phyloP scores from a whole-genome alignment of 2,113 vertebrate genomes.

The Archilochus colubris region DNA sequence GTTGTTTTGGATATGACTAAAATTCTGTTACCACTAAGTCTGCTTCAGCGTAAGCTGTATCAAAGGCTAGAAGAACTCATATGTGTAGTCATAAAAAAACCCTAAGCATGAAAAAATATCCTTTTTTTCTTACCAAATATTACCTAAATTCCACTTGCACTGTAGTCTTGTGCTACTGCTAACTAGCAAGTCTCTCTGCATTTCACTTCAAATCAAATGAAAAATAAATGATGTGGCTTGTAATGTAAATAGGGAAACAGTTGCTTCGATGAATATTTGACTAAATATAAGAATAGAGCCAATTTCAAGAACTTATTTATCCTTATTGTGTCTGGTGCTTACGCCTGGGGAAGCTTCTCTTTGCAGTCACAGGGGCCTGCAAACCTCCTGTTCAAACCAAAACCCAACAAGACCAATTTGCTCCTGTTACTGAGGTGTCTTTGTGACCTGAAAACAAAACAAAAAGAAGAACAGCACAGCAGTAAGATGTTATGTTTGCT shows the following conservation, averaged over 20 bases:
- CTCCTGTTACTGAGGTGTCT: not conserved
- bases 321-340: not conserved
- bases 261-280: not conserved
- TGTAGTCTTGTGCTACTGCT: not conserved
- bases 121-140: not conserved
- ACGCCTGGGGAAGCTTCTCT: not conserved
- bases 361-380: not conserved
- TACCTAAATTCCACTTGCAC: not conserved
- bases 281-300: not conserved
- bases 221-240: not conserved
- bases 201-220: constrained; percentile 5
- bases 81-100: not conserved
- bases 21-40: not conserved
- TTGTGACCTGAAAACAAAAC: not conserved
- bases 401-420: not conserved
- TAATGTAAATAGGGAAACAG: not conserved
- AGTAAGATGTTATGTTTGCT: not conserved
- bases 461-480: not conserved
- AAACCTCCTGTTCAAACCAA: not conserved
- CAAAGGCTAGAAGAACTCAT: not conserved
- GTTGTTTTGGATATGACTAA: not conserved
- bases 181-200: not conserved
- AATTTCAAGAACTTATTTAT: not conserved
- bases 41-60: not conserved
- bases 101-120: not conserved